Percentiles rank a stretch among this genome's conserved stretches.
Conservation (phyloP, 2,888 invertebrate species). For the Diaprepes abbreviatus region DNA sequence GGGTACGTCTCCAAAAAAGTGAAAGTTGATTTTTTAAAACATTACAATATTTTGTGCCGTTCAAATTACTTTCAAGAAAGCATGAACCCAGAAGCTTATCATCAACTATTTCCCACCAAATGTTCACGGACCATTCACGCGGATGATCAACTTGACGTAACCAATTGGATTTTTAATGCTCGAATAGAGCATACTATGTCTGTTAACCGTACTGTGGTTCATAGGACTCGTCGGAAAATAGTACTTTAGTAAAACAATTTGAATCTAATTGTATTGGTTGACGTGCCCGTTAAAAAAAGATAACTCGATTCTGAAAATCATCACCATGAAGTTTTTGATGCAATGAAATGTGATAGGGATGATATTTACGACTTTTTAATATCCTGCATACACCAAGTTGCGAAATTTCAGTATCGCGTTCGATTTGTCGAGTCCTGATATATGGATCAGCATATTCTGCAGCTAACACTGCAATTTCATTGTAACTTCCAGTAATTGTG, state of each 20-base stretch:
- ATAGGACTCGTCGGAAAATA: conserved; percentile 4
- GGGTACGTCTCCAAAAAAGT: no score
- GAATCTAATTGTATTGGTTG: no score
- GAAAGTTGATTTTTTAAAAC: neutral
- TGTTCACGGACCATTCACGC: neutral
- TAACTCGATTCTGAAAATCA: conserved; percentile 15
- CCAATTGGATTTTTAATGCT: no score
- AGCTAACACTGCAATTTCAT: no score
- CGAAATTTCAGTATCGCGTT: no score
- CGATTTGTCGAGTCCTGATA: no score
- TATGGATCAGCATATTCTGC: no score
- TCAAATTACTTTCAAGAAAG: neutral
- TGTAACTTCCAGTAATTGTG: no score
- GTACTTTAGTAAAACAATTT: neutral
- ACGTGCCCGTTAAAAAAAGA: neutral
- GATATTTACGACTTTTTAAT: neutral
- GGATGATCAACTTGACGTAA: no score
- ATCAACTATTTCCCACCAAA: neutral
- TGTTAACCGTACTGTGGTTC: neutral
- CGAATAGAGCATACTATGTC: conserved; percentile 1
- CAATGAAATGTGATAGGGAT: neutral
- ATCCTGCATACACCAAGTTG: neutral
- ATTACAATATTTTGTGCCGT: neutral
- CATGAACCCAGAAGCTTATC: conserved; percentile 9
- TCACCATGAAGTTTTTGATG: conserved; percentile 16